Conservation (phyloP, 2,113 vertebrate species). For the Lichenostomus cassidix region DNA sequence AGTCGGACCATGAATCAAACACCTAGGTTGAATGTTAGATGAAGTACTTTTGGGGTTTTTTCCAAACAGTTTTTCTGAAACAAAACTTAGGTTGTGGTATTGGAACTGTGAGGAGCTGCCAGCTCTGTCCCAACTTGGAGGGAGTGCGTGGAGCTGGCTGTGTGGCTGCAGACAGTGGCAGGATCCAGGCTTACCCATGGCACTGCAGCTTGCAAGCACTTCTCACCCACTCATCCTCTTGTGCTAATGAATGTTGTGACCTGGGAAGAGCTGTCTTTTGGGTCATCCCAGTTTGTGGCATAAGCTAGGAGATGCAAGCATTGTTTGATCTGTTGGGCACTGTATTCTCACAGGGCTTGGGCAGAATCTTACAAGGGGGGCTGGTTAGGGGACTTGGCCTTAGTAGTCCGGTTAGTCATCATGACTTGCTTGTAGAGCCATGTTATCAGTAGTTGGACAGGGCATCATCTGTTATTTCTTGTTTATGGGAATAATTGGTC, state of each 20-base stretch:
- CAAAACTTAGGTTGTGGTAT: not conserved
- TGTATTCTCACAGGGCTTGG: not conserved
- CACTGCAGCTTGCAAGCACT: not conserved
- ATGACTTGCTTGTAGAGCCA: not conserved
- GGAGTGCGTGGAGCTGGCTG: not conserved
- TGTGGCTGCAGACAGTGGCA: not conserved
- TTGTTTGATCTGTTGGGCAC: not conserved
- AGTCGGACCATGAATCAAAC: not conserved
- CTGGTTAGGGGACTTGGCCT: not conserved
- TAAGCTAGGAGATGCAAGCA: not conserved
- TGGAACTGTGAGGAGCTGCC: not conserved
- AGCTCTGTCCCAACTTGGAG: not conserved
- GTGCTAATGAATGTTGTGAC: not conserved
- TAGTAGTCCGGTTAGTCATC: not conserved
- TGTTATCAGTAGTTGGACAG: not conserved
- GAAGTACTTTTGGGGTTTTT: not conserved
- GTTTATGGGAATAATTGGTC: not conserved
- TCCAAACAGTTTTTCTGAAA: not conserved
- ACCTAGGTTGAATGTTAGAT: not conserved
- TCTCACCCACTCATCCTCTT: not conserved
- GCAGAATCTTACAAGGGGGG: not conserved
- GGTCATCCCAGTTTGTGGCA: not conserved
- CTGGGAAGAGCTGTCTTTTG: not conserved
- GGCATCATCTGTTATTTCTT: not conserved
- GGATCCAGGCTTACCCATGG: not conserved